These are phyloP conservation scores for Distichodus sexfasciatus DNA, from an alignment of 2,797 vertebrate species.

Conservation along the genomic window DNA sequence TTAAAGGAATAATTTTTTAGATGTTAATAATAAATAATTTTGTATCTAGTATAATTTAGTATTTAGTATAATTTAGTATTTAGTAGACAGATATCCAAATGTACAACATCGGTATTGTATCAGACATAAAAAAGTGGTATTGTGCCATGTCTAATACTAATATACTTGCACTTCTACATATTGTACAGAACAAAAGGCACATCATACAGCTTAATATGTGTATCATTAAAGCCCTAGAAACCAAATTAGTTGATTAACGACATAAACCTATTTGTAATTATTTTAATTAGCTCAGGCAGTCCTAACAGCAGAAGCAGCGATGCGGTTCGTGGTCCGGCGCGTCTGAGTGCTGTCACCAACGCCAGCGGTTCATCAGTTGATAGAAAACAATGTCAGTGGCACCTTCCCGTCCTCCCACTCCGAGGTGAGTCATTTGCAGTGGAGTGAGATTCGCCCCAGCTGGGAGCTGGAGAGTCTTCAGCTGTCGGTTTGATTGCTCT, in stretches of 20 bases:
- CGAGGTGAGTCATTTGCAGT: conserved; percentile 70
- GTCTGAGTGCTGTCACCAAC: conserved; percentile 33
- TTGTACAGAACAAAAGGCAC: too few relatives aligned
- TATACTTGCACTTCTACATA: too few relatives aligned
- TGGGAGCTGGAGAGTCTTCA: conserved; percentile 75
- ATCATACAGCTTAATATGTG: too few relatives aligned
- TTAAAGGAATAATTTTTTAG: too few relatives aligned
- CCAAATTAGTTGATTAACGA: conserved; percentile 14
- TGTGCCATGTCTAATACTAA: too few relatives aligned
- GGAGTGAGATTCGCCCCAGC: conserved; percentile 72
- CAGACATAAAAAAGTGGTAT: not conserved
- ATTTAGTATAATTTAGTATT: too few relatives aligned
- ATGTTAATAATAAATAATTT: too few relatives aligned
- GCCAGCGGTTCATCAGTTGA: conserved; percentile 43
- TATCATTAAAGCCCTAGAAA: too few relatives aligned
- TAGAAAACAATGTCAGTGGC: conserved; percentile 37
- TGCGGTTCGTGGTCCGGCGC: conserved; percentile 8
- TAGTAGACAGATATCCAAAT: too few relatives aligned
- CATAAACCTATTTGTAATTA: conserved; percentile 18
- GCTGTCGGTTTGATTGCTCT: conserved; percentile 82
- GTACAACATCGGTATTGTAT: too few relatives aligned
- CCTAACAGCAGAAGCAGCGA: conserved; percentile 15
- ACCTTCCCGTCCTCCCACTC: conserved; percentile 42
- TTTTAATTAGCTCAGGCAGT: not conserved
- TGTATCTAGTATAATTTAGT: too few relatives aligned